These are phyloP conservation scores for Steinernema scapterisci DNA, from an alignment of 2,888 invertebrate genomes.

Conservation along the genomic window DNA sequence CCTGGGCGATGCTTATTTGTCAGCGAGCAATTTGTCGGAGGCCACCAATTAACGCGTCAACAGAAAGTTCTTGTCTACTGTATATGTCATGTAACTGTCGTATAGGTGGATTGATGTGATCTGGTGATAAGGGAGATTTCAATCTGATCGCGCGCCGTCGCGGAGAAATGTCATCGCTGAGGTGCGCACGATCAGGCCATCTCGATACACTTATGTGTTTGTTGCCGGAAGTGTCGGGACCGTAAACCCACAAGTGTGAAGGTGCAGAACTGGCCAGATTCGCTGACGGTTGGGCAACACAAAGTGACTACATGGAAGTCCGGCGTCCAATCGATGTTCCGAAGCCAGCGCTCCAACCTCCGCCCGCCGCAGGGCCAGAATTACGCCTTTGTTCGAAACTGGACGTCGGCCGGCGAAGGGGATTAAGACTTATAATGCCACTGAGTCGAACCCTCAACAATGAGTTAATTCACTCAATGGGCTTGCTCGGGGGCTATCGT, in stretches of 20 bases:
- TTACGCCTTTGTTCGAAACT: constrained; percentile 19
- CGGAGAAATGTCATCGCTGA: constrained; percentile 12
- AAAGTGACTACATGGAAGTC: neutral
- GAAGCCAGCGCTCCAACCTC: neutral
- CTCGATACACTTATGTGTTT: neutral
- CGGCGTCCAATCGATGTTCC: constrained; percentile 12
- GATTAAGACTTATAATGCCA: constrained; percentile 21
- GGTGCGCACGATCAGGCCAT: constrained; percentile 11
- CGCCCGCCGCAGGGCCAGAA: constrained; percentile 15
- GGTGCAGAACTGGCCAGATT: too few species aligned
- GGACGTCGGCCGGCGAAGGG: neutral
- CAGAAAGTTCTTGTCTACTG: constrained; percentile 25
- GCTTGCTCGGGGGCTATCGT: neutral
- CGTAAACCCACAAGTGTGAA: neutral
- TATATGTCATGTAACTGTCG: constrained; percentile 32
- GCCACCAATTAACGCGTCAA: constrained; percentile 28
- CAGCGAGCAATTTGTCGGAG: constrained; percentile 19
- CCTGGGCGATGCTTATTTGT: constrained; percentile 11
- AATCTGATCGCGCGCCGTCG: constrained; percentile 13
- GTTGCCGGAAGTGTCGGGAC: neutral
- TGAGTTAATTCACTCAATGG: neutral
- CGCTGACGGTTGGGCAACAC: too few species aligned
- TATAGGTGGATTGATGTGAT: constrained; percentile 27
- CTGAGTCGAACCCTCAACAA: neutral
- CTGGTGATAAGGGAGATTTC: constrained; percentile 15